Evolutionary conservation across 37 sponge, comb jelly and placozoan species (phyloP).

Genomic region (Bolinopsis microptera): DNA sequence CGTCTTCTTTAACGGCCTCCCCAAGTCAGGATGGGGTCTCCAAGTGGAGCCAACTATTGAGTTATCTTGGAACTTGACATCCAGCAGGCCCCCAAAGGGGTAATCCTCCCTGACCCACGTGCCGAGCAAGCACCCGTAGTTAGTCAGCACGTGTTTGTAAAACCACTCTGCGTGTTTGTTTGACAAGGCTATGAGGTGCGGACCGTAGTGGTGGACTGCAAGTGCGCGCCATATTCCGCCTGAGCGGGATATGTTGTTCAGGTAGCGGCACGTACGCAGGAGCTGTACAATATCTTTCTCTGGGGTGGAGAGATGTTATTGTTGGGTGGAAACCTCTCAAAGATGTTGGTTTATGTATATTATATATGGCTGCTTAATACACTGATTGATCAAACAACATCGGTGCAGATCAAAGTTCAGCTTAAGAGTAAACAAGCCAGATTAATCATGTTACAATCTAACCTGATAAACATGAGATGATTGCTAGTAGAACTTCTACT

Average conservation of each 20-base stretch:
- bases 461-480: constrained; percentile 32
- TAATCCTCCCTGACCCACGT: constrained; percentile 40
- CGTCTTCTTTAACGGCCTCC: constrained; percentile 40
- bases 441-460: no score
- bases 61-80: neutral
- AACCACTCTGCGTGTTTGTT: neutral
- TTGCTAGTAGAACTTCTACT: neutral
- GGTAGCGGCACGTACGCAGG: neutral
- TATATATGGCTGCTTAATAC: no score
- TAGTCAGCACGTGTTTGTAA: constrained; percentile 4
- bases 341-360: neutral
- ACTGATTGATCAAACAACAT: no score
- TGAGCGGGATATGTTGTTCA: neutral
- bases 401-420: no score
- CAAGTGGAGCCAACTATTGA: constrained; percentile 10
- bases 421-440: no score
- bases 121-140: constrained; percentile 10
- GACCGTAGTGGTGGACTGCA: neutral
- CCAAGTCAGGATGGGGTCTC: constrained; percentile 56
- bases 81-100: constrained; percentile 58
- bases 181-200: neutral
- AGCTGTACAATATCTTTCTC: constrained; percentile 17
- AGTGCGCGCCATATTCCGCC: neutral
- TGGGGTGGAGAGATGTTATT: neutral
- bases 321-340: neutral